These are phyloP conservation scores for Tenthredo distinguenda DNA, from an alignment of 2,888 invertebrate genomes.

Conservation along the genomic window DNA sequence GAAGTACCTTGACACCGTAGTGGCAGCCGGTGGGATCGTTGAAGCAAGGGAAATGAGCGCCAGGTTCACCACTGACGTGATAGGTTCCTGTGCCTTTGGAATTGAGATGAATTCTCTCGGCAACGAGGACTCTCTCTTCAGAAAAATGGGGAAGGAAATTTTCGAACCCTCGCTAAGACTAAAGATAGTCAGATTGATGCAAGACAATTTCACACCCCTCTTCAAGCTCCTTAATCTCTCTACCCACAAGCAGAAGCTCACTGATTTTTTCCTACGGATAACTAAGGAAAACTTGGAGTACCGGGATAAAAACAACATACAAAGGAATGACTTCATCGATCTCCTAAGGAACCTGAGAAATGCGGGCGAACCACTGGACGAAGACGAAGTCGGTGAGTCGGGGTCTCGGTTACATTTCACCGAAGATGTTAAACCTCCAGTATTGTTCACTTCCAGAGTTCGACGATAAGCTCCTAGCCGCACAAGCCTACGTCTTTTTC, in stretches of 20 bases:
- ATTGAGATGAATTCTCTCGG: conserved; percentile 74
- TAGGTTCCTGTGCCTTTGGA: conserved; percentile 78
- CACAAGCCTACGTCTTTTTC: conserved; percentile 74
- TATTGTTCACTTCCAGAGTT: conserved; percentile 58
- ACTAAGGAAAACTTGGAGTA: conserved; percentile 78
- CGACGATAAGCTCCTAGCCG: conserved; percentile 67
- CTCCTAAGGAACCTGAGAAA: conserved; percentile 79
- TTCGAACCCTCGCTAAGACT: conserved; percentile 56
- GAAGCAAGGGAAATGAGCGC: conserved; percentile 63
- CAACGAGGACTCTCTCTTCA: conserved; percentile 71
- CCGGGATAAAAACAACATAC: conserved; percentile 77
- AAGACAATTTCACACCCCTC: conserved; percentile 68
- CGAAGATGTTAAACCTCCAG: background rate
- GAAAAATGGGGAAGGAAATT: conserved; percentile 60
- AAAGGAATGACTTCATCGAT: conserved; percentile 80
- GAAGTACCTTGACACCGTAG: conserved; percentile 74
- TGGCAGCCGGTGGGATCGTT: conserved; percentile 74
- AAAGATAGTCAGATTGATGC: conserved; percentile 31
- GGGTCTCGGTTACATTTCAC: background rate
- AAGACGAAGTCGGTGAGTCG: conserved; percentile 39
- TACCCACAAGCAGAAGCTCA: conserved; percentile 69
- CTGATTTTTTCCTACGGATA: conserved; percentile 78
- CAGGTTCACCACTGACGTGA: conserved; percentile 77
- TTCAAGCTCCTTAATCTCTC: conserved; percentile 71
- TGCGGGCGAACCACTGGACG: conserved; percentile 58